Evolutionary conservation across 2,797 vertebrate genomes (phyloP), one percentile per base, ranked within the genome.

Genomic region (Falco naumanni): DNA sequence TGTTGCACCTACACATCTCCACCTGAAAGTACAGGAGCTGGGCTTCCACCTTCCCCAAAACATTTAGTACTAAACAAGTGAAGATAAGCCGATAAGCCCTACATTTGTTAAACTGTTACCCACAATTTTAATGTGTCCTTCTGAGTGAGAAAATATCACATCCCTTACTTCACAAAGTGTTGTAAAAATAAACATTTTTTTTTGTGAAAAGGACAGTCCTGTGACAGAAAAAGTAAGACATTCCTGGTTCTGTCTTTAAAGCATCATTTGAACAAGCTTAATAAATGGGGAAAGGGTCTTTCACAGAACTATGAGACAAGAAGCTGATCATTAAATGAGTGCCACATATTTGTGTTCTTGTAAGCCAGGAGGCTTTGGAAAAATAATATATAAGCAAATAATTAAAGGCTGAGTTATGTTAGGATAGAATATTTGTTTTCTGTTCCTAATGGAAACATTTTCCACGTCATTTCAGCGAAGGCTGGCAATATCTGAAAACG

Each of bases 391-490:
- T 31, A 9, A 83, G 16, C 21, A 83, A 74, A 70, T 68, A 95
- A 91, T 70, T 87, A 45, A 56, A 79, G 43, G 80, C 21, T 77
- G 57, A 76, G 86, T 45, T 90, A 70, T 12, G 37, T 50, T 83
- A 83, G 39, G 56, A 74, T 26, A 6, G 22, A 81, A 5, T 65
- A 43, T 74, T 87, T 72, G 4, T 65, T 89, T 93, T 63, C 29
- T 72, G 20, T 34, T 93, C 47, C n/a, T 91, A 88, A 88, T 19
- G 20, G 50, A 89, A 94, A 94, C 17, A 65, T 87, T 92, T 93
- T 95, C 70, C 57, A 84, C 21, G 15, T 43, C 3, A 13, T 47
- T 91, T 88, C 75, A 83, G 20, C 47, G 82, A 90, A 89, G 56
- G 25, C 64, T 92, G 77, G 69, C 25, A 66, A 51, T 69, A 86